phyloP scores from a whole-genome alignment of 2,113 vertebrate species.

The Cynopterus brachyotis region DNA sequence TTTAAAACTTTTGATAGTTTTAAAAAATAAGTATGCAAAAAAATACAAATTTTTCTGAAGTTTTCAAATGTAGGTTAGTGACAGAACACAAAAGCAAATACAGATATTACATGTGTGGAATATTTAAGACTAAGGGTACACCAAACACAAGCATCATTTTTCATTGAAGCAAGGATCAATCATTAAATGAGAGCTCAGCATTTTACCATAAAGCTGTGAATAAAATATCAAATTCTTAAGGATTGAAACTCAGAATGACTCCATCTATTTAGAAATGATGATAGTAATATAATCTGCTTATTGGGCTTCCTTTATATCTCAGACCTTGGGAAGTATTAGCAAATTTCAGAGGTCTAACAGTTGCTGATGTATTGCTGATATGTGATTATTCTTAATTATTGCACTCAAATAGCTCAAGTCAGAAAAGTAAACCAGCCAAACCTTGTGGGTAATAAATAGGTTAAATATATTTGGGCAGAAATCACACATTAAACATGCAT shows the following conservation, averaged over 20 bases:
- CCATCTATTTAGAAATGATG: neutral
- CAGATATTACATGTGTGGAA: neutral
- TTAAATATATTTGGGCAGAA: neutral
- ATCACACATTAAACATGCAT: neutral
- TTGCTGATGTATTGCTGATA: neutral
- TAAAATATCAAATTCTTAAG: neutral
- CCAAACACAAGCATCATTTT: neutral
- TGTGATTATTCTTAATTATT: neutral
- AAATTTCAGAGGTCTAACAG: neutral
- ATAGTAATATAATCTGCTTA: neutral
- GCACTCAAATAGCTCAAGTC: neutral
- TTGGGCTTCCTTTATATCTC: neutral
- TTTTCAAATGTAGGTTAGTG: neutral
- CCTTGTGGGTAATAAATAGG: neutral
- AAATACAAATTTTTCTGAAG: neutral
- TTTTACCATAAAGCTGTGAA: neutral
- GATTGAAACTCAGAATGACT: neutral
- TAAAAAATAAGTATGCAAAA: neutral
- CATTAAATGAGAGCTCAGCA: neutral
- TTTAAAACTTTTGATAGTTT: neutral
- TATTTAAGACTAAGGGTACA: neutral
- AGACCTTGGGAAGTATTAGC: neutral
- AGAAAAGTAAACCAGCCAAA: neutral
- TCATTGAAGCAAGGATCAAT: neutral
- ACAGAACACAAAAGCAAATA: neutral